These are phyloP conservation scores for Saxidomus purpurata DNA, from an alignment of 1,140 invertebrate genomes.

Conservation along the genomic window DNA sequence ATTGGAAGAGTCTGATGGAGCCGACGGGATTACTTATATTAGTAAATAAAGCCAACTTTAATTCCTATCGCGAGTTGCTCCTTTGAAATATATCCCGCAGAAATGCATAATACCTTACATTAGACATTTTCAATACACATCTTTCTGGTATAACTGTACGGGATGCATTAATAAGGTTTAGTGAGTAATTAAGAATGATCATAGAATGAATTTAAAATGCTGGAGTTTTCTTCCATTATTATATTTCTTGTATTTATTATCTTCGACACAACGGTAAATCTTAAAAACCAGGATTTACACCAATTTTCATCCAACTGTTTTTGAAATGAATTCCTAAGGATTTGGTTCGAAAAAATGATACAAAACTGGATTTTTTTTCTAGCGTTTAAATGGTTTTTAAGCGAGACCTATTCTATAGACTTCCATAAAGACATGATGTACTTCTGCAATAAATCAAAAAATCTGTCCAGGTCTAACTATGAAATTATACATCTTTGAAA, in stretches of 20 bases:
- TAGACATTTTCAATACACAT: constrained; percentile 31
- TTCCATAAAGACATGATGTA: no score
- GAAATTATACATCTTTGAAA: no score
- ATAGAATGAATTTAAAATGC: constrained; percentile 47
- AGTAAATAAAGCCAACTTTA: constrained; percentile 37
- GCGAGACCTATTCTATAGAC: no score
- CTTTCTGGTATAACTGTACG: not conserved
- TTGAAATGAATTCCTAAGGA: constrained; percentile 46
- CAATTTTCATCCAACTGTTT: constrained; percentile 52
- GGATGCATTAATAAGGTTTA: constrained; percentile 53
- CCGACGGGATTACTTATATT: constrained; percentile 47
- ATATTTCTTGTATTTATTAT: constrained; percentile 32
- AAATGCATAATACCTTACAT: constrained; percentile 52
- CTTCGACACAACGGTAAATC: constrained; percentile 53
- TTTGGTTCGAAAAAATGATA: constrained; percentile 9
- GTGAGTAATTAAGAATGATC: constrained; percentile 25
- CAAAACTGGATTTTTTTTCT: not conserved
- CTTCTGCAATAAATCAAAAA: no score
- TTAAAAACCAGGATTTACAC: constrained; percentile 56
- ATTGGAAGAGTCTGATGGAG: constrained; percentile 50
- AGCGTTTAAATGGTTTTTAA: no score
- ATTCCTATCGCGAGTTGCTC: constrained; percentile 15
- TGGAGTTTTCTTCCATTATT: constrained; percentile 13
- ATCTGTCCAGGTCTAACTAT: no score
- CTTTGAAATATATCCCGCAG: constrained; percentile 60